Percentiles rank a stretch among this genome's conserved stretches.
phyloP scores from a whole-genome alignment of 2,113 vertebrate species.

The Macquaria australasica region DNA sequence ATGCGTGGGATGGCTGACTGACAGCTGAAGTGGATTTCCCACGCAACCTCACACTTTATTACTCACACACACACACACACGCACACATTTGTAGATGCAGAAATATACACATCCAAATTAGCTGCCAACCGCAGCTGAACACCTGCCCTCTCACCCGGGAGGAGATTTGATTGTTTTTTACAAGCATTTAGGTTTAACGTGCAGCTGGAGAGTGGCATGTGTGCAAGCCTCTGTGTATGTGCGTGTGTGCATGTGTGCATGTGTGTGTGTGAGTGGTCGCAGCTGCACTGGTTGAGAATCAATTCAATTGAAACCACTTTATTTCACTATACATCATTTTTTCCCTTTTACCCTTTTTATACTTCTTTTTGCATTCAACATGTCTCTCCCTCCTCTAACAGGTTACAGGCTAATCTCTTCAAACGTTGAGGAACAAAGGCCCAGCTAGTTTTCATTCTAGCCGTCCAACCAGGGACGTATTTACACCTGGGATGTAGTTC shows the following conservation, averaged over 20 bases:
- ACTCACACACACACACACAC: conserved; percentile 4
- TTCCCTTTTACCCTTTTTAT: conserved; percentile 12
- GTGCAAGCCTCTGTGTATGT: not conserved
- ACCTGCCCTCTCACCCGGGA: conserved; percentile 62
- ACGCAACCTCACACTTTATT: conserved; percentile 15
- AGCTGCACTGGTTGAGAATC: conserved; percentile 67
- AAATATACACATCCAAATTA: conserved; percentile 51
- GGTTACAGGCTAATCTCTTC: conserved; percentile 24
- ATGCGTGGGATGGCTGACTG: conserved; percentile 37
- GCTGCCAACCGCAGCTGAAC: conserved; percentile 48
- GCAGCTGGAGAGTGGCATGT: conserved; percentile 43
- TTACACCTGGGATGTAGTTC: conserved; percentile 1
- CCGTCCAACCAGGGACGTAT: conserved; percentile 27
- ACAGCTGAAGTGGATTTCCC: conserved; percentile 50
- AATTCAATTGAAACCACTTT: conserved; percentile 64
- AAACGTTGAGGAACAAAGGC: not conserved
- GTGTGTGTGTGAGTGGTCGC: conserved; percentile 44
- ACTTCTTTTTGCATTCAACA: conserved; percentile 13
- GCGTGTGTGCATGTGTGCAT: not conserved
- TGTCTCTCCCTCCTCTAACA: conserved; percentile 8
- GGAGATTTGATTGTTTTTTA: conserved; percentile 70
- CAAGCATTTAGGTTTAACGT: conserved; percentile 62
- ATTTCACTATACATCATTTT: conserved; percentile 42
- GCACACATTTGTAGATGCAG: not conserved
- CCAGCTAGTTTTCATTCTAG: conserved; percentile 3